Evolutionary conservation across 2,113 vertebrate species (phyloP).

Genomic region (Chaetorhynchus papuensis): DNA sequence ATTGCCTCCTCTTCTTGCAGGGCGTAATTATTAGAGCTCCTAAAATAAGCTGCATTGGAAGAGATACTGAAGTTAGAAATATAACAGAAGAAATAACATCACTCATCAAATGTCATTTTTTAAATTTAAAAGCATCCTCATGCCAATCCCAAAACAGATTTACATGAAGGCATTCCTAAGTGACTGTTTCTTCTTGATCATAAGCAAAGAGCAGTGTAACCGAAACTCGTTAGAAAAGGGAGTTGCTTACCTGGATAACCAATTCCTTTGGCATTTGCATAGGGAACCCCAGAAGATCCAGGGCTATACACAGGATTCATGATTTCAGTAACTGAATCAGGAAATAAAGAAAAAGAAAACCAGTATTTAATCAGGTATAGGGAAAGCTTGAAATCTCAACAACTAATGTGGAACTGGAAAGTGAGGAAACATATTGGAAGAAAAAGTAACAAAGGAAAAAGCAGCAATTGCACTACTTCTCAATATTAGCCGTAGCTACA

Average conservation of each 20-base stretch:
- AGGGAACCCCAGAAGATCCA: conserved; percentile 93
- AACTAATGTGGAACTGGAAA: background rate
- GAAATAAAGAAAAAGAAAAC: background rate
- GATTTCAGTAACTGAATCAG: conserved; percentile 66
- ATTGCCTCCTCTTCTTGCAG: conserved; percentile 1
- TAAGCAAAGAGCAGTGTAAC: background rate
- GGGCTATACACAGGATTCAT: conserved; percentile 99
- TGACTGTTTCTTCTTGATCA: background rate
- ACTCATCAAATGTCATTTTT: background rate
- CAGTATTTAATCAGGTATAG: background rate
- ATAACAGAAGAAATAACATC: background rate
- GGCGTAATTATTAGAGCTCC: background rate
- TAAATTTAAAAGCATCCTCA: background rate
- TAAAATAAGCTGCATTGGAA: conserved; percentile 15
- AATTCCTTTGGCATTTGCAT: conserved; percentile 94
- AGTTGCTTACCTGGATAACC: conserved; percentile 88
- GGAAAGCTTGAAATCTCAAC: background rate
- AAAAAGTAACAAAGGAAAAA: background rate
- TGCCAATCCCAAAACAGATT: background rate
- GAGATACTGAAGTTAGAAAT: background rate
- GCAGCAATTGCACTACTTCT: background rate
- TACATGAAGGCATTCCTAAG: background rate
- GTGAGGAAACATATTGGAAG: background rate
- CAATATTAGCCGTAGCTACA: background rate
- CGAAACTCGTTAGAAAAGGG: fast-evolving